These are phyloP conservation scores for Digitonthophagus gazella DNA, from an alignment of 2,888 invertebrate species.

Conservation along the genomic window DNA sequence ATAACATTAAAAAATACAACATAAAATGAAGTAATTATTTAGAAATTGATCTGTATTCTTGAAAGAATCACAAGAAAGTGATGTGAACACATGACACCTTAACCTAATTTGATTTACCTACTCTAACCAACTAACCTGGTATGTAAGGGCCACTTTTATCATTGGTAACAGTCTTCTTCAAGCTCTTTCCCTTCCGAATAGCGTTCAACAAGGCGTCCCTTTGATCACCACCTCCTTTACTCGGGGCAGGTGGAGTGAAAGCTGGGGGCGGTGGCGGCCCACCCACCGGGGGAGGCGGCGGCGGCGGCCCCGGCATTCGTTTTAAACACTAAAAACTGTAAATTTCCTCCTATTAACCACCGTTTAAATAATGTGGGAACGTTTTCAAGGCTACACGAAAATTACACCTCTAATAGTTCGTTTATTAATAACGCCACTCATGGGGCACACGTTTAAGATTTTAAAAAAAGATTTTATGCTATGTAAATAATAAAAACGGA, in stretches of 20 bases:
- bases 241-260: slow-evolving; percentile 56
- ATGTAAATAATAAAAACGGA: not conserved
- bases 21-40: not conserved
- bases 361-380: not conserved
- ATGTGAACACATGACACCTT: slow-evolving; percentile 11
- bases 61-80: not conserved
- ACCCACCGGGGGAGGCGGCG: slow-evolving; percentile 64
- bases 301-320: slow-evolving; percentile 58
- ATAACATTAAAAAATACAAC: not conserved
- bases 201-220: slow-evolving; percentile 74
- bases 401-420: not conserved
- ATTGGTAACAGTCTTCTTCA: slow-evolving; percentile 85
- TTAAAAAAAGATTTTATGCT: not conserved
- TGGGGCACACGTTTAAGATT: not conserved
- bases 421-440: not conserved
- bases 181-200: slow-evolving; percentile 76
- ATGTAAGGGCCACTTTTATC: slow-evolving; percentile 85
- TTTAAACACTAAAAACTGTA: slow-evolving; percentile 11
- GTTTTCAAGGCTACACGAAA: slow-evolving; percentile 19
- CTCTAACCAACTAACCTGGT: slow-evolving; percentile 56
- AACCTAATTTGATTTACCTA: slow-evolving; percentile 18
- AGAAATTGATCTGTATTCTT: not conserved
- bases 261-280: slow-evolving; percentile 64
- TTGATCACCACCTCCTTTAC: slow-evolving; percentile 57
- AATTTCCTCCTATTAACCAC: slow-evolving; percentile 2